phyloP scores from a whole-genome alignment of 2,113 vertebrate genomes.

The Electrona antarctica region DNA sequence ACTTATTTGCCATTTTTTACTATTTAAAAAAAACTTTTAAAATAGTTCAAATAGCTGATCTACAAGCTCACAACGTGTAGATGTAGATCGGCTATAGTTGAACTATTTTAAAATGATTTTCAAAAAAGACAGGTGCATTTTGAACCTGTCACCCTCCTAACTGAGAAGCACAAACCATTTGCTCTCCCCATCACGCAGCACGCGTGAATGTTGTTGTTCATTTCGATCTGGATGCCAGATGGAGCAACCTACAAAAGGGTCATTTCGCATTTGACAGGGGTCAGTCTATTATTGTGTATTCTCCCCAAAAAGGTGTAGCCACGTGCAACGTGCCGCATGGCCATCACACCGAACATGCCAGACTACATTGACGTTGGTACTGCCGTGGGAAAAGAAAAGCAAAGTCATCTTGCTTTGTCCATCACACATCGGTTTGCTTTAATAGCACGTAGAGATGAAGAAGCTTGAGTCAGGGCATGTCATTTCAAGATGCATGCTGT shows the following conservation, averaged over 20 bases:
- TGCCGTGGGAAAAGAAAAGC: too few species aligned
- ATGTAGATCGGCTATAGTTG: too few species aligned
- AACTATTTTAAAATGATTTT: slow-evolving; percentile 8
- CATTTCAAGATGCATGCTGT: too few species aligned
- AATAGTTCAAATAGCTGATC: too few species aligned
- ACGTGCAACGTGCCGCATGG: slow-evolving; percentile 14
- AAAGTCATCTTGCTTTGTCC: too few species aligned
- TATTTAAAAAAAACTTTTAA: too few species aligned
- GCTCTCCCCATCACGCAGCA: neutral
- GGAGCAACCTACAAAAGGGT: slow-evolving; percentile 10
- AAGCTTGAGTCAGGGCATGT: too few species aligned
- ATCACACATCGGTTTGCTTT: too few species aligned
- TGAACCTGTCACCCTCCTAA: neutral
- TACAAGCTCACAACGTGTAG: neutral
- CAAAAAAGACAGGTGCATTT: neutral
- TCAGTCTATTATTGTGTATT: neutral
- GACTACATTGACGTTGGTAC: too few species aligned
- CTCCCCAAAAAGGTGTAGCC: neutral
- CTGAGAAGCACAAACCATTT: neutral
- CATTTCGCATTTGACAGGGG: slow-evolving; percentile 5
- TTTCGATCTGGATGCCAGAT: neutral
- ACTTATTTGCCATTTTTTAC: too few species aligned
- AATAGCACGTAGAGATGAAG: too few species aligned
- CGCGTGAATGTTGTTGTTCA: neutral
- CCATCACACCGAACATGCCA: too few species aligned